Evolutionary conservation across 92 coral and sea anemone species (phyloP), one percentile per base, ranked within the genome.

Genomic region (Porites divaricata): DNA sequence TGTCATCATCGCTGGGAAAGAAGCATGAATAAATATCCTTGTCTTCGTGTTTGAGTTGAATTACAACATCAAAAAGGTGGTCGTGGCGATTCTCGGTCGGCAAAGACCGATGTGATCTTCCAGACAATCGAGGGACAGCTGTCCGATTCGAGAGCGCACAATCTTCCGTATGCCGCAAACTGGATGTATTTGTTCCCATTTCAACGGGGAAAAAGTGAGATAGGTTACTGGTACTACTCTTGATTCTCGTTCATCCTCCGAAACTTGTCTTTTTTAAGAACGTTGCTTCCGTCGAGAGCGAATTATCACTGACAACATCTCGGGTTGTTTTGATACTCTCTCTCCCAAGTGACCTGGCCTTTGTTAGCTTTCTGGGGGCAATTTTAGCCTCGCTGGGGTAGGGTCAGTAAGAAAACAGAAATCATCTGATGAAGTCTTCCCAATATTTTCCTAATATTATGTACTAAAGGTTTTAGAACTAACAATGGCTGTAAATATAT

Each of bases 31-130:
- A 94, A 70, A 94, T 94, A 62, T 94, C 98, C 83, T 94, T 94
- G 83, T 94, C 98, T 85, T 94, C 98, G 77, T 94, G 98, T 78
- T 94, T 94, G 49, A 94, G 81, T 23, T 94, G 98, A 85, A 94
- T 90, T 7, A 94, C 92, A 22, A 94, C 95, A 25, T 94, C 95
- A 81, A 93, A 94, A 48, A 92, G 72, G 28, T 93, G 92, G 25
- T 92, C 90, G 70, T 89, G 88, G 70, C 92, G 92, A 81, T 83
- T 88, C 51, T 79, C 88, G 2, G 87, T 54, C 1, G 91, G 80
- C 20, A 94, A 78, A 20, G 98, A 95, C n/a, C 98, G 95, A 63
- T 94, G 98, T 23, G 94, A 87, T 70, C 95, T 88, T 19, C 89
- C 69, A 35, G 98, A 94, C 71, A 94, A 87, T 1, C 98, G 89